phyloP scores from a whole-genome alignment of 23 tunicate genomes.

The Phallusia fumigata region DNA sequence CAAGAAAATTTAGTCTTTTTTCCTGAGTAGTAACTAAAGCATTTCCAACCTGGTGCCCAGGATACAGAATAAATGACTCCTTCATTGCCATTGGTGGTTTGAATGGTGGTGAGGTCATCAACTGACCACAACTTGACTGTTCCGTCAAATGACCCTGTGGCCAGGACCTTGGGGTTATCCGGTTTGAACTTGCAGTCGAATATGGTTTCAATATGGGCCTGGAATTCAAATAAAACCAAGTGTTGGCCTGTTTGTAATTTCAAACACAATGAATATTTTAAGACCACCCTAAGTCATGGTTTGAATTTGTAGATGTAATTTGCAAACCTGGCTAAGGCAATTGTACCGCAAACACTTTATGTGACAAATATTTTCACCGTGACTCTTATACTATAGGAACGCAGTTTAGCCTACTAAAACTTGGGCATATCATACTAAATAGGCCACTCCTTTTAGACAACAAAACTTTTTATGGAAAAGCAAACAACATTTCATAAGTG shows the following conservation, averaged over 20 bases:
- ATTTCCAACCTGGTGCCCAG: slow-evolving; percentile 80
- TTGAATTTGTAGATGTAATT: background rate
- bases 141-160: slow-evolving; percentile 94
- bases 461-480: too few species aligned
- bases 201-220: slow-evolving; percentile 94
- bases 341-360: too few species aligned
- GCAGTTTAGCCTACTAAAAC: too few species aligned
- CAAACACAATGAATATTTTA: background rate
- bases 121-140: slow-evolving; percentile 83
- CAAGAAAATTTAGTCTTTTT: background rate
- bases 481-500: too few species aligned
- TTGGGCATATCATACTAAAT: too few species aligned
- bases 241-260: background rate
- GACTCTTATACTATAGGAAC: too few species aligned
- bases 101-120: slow-evolving; percentile 24
- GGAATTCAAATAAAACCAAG: background rate
- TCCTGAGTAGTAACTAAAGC: background rate
- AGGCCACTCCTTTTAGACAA: too few species aligned
- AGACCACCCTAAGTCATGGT: background rate
- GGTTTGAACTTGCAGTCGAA: slow-evolving; percentile 94
- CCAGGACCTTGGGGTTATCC: slow-evolving; percentile 65
- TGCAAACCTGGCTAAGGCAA: too few species aligned
- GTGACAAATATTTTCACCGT: too few species aligned
- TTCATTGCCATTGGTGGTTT: slow-evolving; percentile 72
- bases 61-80: slow-evolving; percentile 85